Base-by-base conservation (phyloP, 1,140 invertebrate genomes). In the Brachionus sp. region DNA sequence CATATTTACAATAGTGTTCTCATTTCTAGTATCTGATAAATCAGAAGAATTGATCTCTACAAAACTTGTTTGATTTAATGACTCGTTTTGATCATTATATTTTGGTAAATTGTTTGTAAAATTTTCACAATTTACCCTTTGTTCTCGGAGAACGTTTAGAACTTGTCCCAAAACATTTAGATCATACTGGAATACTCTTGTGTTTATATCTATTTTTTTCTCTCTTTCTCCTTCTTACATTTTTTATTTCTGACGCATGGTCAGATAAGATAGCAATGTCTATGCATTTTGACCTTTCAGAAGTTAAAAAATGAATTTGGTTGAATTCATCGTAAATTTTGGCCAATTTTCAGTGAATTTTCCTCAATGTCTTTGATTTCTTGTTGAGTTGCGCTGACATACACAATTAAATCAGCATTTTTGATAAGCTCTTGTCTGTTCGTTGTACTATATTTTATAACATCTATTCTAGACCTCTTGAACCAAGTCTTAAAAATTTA, bases 291-390 rank as follows among this genome's bases (percentile, higher is more conserved):
- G 10, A 23, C n/a, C 13, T 75, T 4, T 12, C 25, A 19, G 10
- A 9, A 29, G 46, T 19, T 6, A 75, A 19, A 12, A 46, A 75
- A 29, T 75, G 70, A 46, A 75, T 19, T 46, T 75, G 44, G 25
- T 75, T 75, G 16, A 46, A 75, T 50, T 75, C 70, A 10, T 75
- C 70, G 23, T 75, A 39, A 10, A 75, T 75, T 75, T 75, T 75
- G 70, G 2, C 70, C 70, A 75, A 75, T 23, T 46, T 46, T 75
- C 4, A 75, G 10, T 12, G 9, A 23, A 12, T 46, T 33, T 25
- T 46, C 25, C 25, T 46, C 19, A 5, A 75, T 75, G 3, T 46
- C 42, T n/a, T 13, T 10, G 10, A 46, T 25, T 25, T 75, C 70
- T 46, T 44, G 19, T 5, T 46, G 5, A 13, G 37, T 75, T 9